Evolutionary conservation across 2,797 vertebrate species (phyloP), one percentile per base, ranked within the genome.

Genomic region (Coccyzus lansbergi): DNA sequence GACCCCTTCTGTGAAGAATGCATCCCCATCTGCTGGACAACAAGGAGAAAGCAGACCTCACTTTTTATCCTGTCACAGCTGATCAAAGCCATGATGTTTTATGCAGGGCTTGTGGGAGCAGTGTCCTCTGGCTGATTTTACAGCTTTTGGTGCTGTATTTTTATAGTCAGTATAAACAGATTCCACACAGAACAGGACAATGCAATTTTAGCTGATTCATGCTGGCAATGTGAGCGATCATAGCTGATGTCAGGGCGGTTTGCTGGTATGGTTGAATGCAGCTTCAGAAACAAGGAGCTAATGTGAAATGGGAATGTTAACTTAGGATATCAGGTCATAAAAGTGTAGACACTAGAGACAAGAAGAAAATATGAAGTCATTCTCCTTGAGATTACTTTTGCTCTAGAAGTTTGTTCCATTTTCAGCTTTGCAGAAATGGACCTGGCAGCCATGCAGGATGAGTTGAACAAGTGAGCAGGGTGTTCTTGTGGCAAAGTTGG

Each of bases 111-210:
- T 68, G 62, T 52, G 55, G 33, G 6, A 78, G 11, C 12, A 9
- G 29, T 13, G 40, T 34, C 18, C 16, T 52, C 85, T 34, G 0
- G 0, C 34, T 63, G 55, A 72, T 77, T 76, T 63, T 64, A 53
- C 40, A 87, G 48, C 18, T 71, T 68, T 60, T 38, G 5, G 21
- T 51, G 55, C 42, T 72, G 48, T 79, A 52, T 86, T 89, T 88
- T 87, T 69, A 2, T 17, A 24, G 59, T 24, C 24, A 2, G 0
- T 44, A 21, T 52, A 46, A 94, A 46, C 52, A 74, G 28, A 13
- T 8, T 81, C 69, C 33, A 34, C 12, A 3, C 0, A 0, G 46
- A 75, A 48, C 2, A 20, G 49, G 40, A 56, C n/a, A 53, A 9
- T 60, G 65, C 58, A 24, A 3, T 19, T 56, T n/a, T 46, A 10